phyloP scores from a whole-genome alignment of 1,140 invertebrate genomes.

The Panagrolaimus sp. region DNA sequence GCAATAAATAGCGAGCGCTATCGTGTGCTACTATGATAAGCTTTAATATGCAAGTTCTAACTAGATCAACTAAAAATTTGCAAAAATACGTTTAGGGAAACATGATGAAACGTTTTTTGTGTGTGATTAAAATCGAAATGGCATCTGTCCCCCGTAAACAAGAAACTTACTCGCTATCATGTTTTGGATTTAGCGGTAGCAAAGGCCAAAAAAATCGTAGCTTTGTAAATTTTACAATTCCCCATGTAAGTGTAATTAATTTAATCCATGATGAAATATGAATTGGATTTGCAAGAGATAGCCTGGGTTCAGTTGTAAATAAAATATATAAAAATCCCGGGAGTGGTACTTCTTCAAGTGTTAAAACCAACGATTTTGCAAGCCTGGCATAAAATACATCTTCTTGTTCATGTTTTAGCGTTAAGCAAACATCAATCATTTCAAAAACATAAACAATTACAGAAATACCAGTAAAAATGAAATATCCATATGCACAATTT shows the following conservation, averaged over 20 bases:
- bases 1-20: no score
- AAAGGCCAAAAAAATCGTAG: constrained; percentile 57
- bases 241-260: constrained; percentile 55
- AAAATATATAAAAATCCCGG: constrained; percentile 48
- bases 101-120: no score
- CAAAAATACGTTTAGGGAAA: no score
- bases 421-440: constrained; percentile 55
- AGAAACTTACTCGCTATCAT: constrained; percentile 33
- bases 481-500: constrained; percentile 55
- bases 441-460: constrained; percentile 56
- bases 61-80: no score
- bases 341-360: constrained; percentile 54
- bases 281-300: constrained; percentile 49
- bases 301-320: constrained; percentile 54
- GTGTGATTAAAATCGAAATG: no score
- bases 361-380: constrained; percentile 54
- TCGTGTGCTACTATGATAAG: no score
- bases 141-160: no score
- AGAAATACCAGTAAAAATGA: constrained; percentile 55
- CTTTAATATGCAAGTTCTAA: no score
- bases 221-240: constrained; percentile 56
- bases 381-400: constrained; percentile 54
- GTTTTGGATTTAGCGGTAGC: constrained; percentile 55
- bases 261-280: constrained; percentile 47
- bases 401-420: constrained; percentile 55